Evolutionary conservation across 1,140 invertebrate species (phyloP), one percentile per base, ranked within the genome.

Genomic region (Plectrocnemia conspersa): DNA sequence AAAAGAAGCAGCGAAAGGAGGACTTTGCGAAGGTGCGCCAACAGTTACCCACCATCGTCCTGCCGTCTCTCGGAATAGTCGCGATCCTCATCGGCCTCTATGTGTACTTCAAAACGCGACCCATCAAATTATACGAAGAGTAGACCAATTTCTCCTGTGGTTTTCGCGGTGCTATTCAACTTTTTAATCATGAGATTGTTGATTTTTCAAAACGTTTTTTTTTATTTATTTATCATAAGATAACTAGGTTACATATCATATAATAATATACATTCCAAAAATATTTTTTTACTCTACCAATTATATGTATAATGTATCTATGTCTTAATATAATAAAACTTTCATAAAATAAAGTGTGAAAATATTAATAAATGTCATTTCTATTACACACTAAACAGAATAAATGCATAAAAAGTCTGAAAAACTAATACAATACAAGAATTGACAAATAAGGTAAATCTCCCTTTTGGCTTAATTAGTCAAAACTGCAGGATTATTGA

Each of bases 1-100:
- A 92, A 67, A 89, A 88, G 65, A 82, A 85, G 52, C 85, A 91
- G 63, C 75, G 88, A 19, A 89, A 87, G 70, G 85, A 85, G 66
- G 88, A 91, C 59, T 89, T 89, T 63, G 69, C 84, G 3, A 82
- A 88, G 67, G 85, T 84, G 59, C 85, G 88, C 58, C 82, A 85
- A 63, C 80, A 86, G 65, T 73, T 87, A 3, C 81, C 85, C 59
- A 89, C 86, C 0, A 72, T 91, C 27, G 88, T 85, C 18, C 65
- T 91, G 54, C 88, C 88, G 4, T 82, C 82, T 16, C 60, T 89
- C 22, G 78, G 69, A 32, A 81, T 82, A 10, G 72, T 88, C 58
- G 83, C 83, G 61, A 63, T 85, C 11, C 68, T 90, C n/a, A 86
- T 90, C 63, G 81, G 80, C 35, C 79, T 79, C 2, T 89, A 88